Base-by-base conservation (phyloP, 2,888 invertebrate genomes). In the Diaphora mendica region DNA sequence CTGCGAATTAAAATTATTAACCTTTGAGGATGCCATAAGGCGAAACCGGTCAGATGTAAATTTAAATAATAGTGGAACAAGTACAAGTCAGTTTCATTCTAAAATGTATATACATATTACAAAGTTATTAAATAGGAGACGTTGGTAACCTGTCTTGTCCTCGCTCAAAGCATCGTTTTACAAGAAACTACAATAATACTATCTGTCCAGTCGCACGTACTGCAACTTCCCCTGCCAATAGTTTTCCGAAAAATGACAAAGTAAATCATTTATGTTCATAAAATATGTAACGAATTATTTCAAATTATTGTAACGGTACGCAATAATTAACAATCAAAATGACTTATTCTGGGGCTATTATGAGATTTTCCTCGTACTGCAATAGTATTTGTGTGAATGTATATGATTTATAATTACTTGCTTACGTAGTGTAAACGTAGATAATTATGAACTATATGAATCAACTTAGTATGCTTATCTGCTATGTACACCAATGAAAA, bases 341-440 rank as follows among this genome's bases (percentile, higher is more conserved):
- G 15, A 39, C 64, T 72, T 67, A 64, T 68, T 72, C 68, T 48
- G 35, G 51, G 30, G 30, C 69, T 68, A 68, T 48, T 51, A 44
- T 64, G 71, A 69, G 68, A 64, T 74, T 74, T 74, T 74, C 74
- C 74, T 77, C 42, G 39, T 74, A 68, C 70, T 71, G 68, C 68
- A 75, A 71, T 76, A 68, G 55, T 33, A 55, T 68, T 42, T 64
- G 59, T 77, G n/a, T 51, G 51, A 8, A 51, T 33, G 13, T 26
- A 69, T 51, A 48, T 55, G n/a, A 64, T 69, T 26, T 44, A 64
- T 71, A 68, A 64, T 71, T 62, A 51, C 64, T 48, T 39, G 64
- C 67, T 39, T 65, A 67, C 69, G 33, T 72, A 33, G 30, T 48
- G 30, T 30, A 48, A 48, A 26, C 48, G 26, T 67, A 67, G 67